Base-by-base conservation (phyloP, 2,797 vertebrate species). In the Vespertilio murinus region DNA sequence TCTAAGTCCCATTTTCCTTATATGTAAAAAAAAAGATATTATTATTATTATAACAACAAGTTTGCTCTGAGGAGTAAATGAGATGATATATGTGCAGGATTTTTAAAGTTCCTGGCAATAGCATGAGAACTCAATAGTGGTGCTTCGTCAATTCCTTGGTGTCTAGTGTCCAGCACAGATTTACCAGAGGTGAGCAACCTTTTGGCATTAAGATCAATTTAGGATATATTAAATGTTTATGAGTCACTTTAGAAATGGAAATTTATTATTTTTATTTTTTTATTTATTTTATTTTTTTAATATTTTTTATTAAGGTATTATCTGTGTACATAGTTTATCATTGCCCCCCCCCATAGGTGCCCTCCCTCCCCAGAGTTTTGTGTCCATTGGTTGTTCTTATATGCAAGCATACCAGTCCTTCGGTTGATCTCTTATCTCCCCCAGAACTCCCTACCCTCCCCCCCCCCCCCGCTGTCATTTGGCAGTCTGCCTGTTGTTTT, bases 201-300 rank as follows among this genome's bases (percentile, higher is more conserved):
- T 92, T 71, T 65, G 69, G 61, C 10, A 4, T 9, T 13, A 80
- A 89, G 85, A 49, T 65, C 74, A 71, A n/a, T 81, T 92, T 77
- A 84, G 9, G 35, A 47, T 2, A 6, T 54, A 65, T 64, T 75
- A 79, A 92, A 54, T 94, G 85, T 92, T 92, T 81, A 71, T 71
- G 11, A n/a, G n/a, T 18, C 61, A 86, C 42, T 86, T 89, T 30
- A 65, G 88, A 91, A 90, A 77, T 71, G 42, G n/a, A 92, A 85
- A 92, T 64, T 88, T 81, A 54, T n/a, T n/a, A n/a, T n/a, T n/a
- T n/a, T n/a, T n/a, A n/a, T n/a, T n/a, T n/a, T n/a, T n/a, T n/a
- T n/a, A n/a, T n/a, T n/a, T n/a, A n/a, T n/a, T n/a, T n/a, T n/a
- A n/a, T n/a, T n/a, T n/a, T n/a, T n/a, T n/a, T n/a, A n/a, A n/a